phyloP scores from a whole-genome alignment of 2,797 vertebrate genomes.

The Acanthiza pusilla region DNA sequence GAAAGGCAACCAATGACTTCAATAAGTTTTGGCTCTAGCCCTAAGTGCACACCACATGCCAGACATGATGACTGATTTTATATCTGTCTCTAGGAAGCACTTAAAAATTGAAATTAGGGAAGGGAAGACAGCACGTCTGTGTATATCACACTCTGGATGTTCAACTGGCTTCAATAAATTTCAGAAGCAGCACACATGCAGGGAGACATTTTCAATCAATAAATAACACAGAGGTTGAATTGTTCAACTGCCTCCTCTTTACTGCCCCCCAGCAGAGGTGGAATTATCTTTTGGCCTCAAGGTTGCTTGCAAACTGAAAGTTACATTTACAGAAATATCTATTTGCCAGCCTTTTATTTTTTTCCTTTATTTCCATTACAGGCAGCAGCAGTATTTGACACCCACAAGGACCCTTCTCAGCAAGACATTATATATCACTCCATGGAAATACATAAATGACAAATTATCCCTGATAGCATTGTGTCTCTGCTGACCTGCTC shows the following conservation, averaged over 20 bases:
- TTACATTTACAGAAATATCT: conserved; percentile 58
- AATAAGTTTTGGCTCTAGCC: not conserved
- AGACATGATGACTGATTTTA: not conserved
- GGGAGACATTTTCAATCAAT: conserved; percentile 44
- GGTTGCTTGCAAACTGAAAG: conserved; percentile 46
- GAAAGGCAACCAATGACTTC: conserved; percentile 15
- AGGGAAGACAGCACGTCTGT: conserved; percentile 13
- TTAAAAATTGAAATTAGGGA: conserved; percentile 39
- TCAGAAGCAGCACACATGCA: not conserved
- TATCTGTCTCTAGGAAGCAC: conserved; percentile 37
- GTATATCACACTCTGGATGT: not conserved
- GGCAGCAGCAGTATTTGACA: conserved; percentile 59
- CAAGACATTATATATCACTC: conserved; percentile 65
- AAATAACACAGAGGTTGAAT: conserved; percentile 41
- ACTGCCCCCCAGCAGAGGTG: conserved; percentile 10
- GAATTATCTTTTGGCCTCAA: conserved; percentile 41
- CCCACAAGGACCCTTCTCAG: conserved; percentile 68
- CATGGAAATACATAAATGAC: conserved; percentile 67
- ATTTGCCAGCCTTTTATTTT: conserved; percentile 38
- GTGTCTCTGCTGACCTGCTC: conserved; percentile 63
- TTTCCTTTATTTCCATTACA: conserved; percentile 52
- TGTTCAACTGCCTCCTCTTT: conserved; percentile 33
- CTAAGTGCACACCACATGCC: not conserved
- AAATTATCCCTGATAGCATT: conserved; percentile 66
- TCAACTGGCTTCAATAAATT: conserved; percentile 19